phyloP scores from a whole-genome alignment of 2,113 vertebrate species.

The Micronycteris hirsuta region DNA sequence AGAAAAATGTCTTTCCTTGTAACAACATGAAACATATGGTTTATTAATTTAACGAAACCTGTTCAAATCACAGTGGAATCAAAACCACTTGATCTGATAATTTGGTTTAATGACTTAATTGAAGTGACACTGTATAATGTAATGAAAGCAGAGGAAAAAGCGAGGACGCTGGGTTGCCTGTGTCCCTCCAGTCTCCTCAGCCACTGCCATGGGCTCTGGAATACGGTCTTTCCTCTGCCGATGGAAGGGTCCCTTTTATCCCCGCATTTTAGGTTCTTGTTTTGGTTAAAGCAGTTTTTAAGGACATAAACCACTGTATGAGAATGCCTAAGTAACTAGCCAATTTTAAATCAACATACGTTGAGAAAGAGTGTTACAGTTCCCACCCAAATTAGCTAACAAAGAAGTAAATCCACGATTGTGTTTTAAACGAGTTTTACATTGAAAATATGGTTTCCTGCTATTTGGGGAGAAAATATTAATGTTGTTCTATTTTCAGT shows the following conservation, averaged over 20 bases:
- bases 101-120: constrained; percentile 81
- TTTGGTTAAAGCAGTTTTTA: constrained; percentile 54
- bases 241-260: constrained; percentile 6
- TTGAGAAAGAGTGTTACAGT: not conserved
- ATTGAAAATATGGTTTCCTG: constrained; percentile 77
- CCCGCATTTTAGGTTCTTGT: not conserved
- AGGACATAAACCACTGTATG: constrained; percentile 18
- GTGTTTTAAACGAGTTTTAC: constrained; percentile 80
- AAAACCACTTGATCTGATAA: constrained; percentile 76
- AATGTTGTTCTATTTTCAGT: constrained; percentile 81
- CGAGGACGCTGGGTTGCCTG: not conserved
- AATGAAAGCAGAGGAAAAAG: constrained; percentile 66
- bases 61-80: constrained; percentile 76
- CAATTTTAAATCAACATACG: constrained; percentile 43
- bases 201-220: constrained; percentile 17
- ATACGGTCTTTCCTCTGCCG: constrained; percentile 32
- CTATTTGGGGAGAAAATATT: constrained; percentile 85
- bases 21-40: constrained; percentile 75
- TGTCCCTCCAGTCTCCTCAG: constrained; percentile 48
- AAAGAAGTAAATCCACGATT: constrained; percentile 41
- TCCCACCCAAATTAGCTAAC: constrained; percentile 51
- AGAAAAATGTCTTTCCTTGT: constrained; percentile 67
- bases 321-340: constrained; percentile 26
- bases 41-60: constrained; percentile 83
- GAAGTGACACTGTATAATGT: constrained; percentile 75